A percentile compares a stretch with the other conserved stretches of the same genome.
These are phyloP conservation scores for Laticauda colubrina DNA, from an alignment of 2,113 vertebrate genomes.

Conservation along the genomic window DNA sequence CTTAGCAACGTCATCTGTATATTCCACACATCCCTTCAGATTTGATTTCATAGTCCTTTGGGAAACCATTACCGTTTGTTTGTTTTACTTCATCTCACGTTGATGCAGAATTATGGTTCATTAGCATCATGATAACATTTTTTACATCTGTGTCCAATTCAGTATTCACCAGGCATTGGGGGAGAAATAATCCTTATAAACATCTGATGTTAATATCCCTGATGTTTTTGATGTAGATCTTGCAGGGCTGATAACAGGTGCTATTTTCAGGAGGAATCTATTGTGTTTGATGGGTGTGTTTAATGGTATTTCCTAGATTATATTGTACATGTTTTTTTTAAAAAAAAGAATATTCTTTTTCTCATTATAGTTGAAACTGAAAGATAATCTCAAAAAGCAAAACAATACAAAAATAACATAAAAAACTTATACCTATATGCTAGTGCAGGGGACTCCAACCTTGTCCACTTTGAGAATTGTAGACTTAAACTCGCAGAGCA, in stretches of 20 bases:
- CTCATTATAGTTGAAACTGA: neutral
- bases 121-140: neutral
- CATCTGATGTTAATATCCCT: neutral
- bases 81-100: slow-evolving; percentile 22
- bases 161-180: neutral
- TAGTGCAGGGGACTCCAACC: neutral
- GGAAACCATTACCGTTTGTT: slow-evolving; percentile 23
- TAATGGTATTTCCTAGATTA: neutral
- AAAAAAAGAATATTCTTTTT: neutral
- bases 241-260: neutral
- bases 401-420: neutral
- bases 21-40: slow-evolving; percentile 8
- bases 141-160: slow-evolving; percentile 5
- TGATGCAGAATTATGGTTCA: slow-evolving; percentile 1
- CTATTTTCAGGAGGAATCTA: neutral
- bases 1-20: slow-evolving; percentile 16
- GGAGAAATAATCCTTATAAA: neutral
- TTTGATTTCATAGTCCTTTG: slow-evolving; percentile 5
- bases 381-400: neutral
- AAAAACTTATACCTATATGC: neutral
- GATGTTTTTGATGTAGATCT: neutral
- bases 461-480: too few species aligned
- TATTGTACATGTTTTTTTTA: neutral
- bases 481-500: too few species aligned
- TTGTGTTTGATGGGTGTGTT: neutral